Conservation (phyloP, 2,113 vertebrate species). For the Diglossa brunneiventris region DNA sequence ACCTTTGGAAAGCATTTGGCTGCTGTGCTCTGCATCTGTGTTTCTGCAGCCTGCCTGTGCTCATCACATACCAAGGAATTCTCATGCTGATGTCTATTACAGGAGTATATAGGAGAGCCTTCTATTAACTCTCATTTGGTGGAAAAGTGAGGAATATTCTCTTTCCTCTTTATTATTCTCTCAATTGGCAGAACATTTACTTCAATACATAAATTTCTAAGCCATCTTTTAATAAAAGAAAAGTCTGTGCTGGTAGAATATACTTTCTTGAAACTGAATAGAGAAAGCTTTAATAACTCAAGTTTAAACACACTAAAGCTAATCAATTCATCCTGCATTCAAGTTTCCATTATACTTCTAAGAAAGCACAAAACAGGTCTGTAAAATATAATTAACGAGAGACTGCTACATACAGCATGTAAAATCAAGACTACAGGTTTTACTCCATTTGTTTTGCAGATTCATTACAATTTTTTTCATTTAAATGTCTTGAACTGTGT, state of each 20-base stretch:
- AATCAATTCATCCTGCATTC: slow-evolving; percentile 70
- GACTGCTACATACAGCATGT: slow-evolving; percentile 33
- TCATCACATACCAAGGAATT: not conserved
- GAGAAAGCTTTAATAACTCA: slow-evolving; percentile 48
- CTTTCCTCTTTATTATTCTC: not conserved
- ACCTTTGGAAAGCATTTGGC: not conserved
- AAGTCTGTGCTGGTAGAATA: not conserved
- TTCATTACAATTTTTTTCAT: slow-evolving; percentile 54
- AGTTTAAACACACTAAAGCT: slow-evolving; percentile 59
- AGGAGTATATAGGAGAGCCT: not conserved
- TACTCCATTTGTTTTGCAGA: slow-evolving; percentile 55
- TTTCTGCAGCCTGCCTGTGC: not conserved
- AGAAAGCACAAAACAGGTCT: slow-evolving; percentile 59
- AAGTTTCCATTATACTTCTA: slow-evolving; percentile 63
- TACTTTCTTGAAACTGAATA: slow-evolving; percentile 21
- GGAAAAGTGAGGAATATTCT: not conserved
- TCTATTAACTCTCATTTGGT: not conserved
- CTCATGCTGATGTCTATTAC: fast-evolving
- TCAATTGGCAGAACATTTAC: not conserved
- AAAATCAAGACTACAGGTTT: slow-evolving; percentile 62
- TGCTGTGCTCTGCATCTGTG: not conserved
- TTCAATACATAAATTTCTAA: slow-evolving; percentile 11
- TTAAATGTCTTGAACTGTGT: slow-evolving; percentile 50
- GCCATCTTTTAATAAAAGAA: not conserved
- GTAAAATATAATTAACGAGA: slow-evolving; percentile 61